Evolutionary conservation across 2,113 vertebrate genomes (phyloP).

Genomic region (Anhinga rufa): DNA sequence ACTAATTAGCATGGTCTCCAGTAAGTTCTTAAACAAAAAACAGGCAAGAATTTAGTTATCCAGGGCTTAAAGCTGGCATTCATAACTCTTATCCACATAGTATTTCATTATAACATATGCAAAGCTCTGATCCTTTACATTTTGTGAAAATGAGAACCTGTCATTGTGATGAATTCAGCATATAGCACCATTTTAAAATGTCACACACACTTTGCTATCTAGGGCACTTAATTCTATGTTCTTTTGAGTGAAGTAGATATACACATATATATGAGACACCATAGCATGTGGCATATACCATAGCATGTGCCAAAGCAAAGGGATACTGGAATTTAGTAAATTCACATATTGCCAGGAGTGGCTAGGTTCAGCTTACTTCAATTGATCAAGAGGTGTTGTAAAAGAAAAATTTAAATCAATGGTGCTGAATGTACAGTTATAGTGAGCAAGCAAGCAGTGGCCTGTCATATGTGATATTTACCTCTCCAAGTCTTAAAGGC

Average conservation of each 20-base stretch:
- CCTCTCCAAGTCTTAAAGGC: not conserved
- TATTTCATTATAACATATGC: slow-evolving; percentile 46
- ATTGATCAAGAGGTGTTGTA: not conserved
- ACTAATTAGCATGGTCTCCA: slow-evolving; percentile 41
- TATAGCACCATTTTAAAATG: slow-evolving; percentile 64
- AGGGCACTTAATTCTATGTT: not conserved
- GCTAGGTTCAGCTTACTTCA: not conserved
- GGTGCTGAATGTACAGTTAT: not conserved
- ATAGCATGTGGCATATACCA: not conserved
- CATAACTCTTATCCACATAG: slow-evolving; percentile 26
- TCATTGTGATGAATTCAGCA: slow-evolving; percentile 30
- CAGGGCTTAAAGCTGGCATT: slow-evolving; percentile 54
- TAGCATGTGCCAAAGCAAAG: not conserved
- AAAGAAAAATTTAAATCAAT: not conserved
- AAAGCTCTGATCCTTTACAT: slow-evolving; percentile 54
- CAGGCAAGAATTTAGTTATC: slow-evolving; percentile 60
- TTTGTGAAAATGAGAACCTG: slow-evolving; percentile 51
- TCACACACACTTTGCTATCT: not conserved
- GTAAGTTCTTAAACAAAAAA: slow-evolving; percentile 39
- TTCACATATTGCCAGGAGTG: not conserved
- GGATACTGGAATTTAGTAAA: not conserved
- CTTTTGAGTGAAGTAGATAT: not conserved
- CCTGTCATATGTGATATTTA: not conserved
- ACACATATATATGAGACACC: too few species aligned
- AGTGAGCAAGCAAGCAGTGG: not conserved